Percentiles rank a stretch among this genome's conserved stretches.
Evolutionary conservation across 1,140 invertebrate species (phyloP).

Genomic region (Rhagoletis pomonella): DNA sequence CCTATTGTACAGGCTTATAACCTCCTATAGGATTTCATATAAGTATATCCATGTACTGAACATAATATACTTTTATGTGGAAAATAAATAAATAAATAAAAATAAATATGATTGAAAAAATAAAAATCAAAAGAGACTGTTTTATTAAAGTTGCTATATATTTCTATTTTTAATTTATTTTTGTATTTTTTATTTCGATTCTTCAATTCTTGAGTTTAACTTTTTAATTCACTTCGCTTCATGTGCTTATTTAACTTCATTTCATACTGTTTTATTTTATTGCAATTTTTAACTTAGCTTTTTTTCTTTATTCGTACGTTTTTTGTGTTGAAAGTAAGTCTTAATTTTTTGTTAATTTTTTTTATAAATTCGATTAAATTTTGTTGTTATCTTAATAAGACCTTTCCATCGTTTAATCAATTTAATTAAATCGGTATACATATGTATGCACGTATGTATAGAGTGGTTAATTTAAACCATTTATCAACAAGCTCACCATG

Average conservation of each 20-base stretch:
- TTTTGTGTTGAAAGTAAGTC: not conserved
- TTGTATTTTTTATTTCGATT: not conserved
- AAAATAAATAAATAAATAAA: too few relatives aligned
- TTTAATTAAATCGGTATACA: not conserved
- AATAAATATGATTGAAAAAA: not conserved
- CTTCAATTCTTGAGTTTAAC: too few relatives aligned
- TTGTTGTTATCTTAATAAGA: not conserved
- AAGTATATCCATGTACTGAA: too few relatives aligned
- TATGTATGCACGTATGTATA: not conserved
- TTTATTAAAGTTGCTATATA: too few relatives aligned
- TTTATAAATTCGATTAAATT: not conserved
- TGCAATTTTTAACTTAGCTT: not conserved
- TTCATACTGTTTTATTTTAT: constrained; percentile 8
- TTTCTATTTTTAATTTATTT: not conserved
- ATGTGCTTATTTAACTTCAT: too few relatives aligned
- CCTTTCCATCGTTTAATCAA: not conserved
- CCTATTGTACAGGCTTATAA: too few relatives aligned
- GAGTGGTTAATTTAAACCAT: constrained; percentile 36
- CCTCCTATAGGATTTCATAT: too few relatives aligned
- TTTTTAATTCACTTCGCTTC: too few relatives aligned
- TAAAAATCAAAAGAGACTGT: too few relatives aligned
- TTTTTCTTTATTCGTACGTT: not conserved
- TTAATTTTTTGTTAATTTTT: not conserved
- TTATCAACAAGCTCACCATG: not conserved
- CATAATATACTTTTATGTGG: too few relatives aligned